phyloP scores from a whole-genome alignment of 1,140 invertebrate genomes.

The Pogonus chalceus region DNA sequence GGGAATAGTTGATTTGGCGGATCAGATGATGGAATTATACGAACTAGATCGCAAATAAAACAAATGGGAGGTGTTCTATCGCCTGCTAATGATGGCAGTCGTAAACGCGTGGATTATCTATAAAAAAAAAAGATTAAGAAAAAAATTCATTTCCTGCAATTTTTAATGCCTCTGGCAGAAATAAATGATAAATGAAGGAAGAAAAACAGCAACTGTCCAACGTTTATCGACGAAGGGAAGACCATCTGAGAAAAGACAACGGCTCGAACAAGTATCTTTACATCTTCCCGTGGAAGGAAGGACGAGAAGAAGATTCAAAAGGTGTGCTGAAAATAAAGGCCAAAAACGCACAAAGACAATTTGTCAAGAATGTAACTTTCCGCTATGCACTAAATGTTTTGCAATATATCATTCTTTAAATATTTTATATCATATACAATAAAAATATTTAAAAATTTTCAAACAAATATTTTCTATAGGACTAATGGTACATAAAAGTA shows the following conservation, averaged over 20 bases:
- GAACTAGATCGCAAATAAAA: too few relatives aligned
- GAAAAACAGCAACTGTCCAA: too few relatives aligned
- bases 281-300: constrained; percentile 14
- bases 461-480: constrained; percentile 11
- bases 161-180: too few relatives aligned
- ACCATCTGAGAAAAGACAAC: constrained; percentile 10
- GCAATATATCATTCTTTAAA: constrained; percentile 14
- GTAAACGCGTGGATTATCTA: constrained; percentile 11
- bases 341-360: too few relatives aligned
- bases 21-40: constrained; percentile 17
- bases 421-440: not conserved
- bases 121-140: not conserved
- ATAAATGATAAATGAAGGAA: too few relatives aligned
- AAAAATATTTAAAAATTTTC: not conserved
- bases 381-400: constrained; percentile 19
- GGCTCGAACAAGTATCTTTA: too few relatives aligned
- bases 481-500: constrained; percentile 17
- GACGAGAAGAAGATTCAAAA: constrained; percentile 14
- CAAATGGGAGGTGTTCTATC: too few relatives aligned
- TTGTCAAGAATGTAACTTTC: constrained; percentile 14
- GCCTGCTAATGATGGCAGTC: constrained; percentile 10
- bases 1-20: too few relatives aligned
- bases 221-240: too few relatives aligned
- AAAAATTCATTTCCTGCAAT: not conserved
- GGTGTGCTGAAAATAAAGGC: too few relatives aligned